Percentiles rank a stretch among this genome's conserved stretches.
Conservation (phyloP, 1,140 invertebrate genomes). For the Ooceraea biroi region DNA sequence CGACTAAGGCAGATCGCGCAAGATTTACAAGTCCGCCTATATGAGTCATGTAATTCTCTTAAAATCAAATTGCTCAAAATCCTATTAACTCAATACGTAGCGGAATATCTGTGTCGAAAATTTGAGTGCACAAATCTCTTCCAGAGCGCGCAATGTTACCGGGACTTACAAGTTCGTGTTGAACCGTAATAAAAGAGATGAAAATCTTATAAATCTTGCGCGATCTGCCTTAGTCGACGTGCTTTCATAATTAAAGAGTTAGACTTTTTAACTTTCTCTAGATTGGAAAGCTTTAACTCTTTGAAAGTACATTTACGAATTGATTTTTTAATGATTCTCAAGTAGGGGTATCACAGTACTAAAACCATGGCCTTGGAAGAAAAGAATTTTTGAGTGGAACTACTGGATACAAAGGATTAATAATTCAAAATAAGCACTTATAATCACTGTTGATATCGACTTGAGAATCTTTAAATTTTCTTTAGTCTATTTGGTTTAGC, state of each 20-base stretch:
- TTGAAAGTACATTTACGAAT: constrained; percentile 20
- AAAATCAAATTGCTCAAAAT: too few relatives aligned
- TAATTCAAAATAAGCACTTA: constrained; percentile 11
- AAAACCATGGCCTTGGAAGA: not conserved
- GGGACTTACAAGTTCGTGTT: too few relatives aligned
- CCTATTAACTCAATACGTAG: too few relatives aligned
- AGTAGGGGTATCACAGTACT: not conserved
- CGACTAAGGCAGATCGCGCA: not conserved
- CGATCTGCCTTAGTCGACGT: not conserved
- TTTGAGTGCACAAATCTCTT: not conserved
- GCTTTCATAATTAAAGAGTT: not conserved
- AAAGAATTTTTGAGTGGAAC: constrained; percentile 16
- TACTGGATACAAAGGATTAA: constrained; percentile 15
- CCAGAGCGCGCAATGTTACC: too few relatives aligned
- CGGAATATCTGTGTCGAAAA: too few relatives aligned
- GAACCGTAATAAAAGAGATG: too few relatives aligned
- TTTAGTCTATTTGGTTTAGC: not conserved
- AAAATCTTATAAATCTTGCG: not conserved
- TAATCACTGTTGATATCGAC: constrained; percentile 2
- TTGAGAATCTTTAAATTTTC: not conserved
- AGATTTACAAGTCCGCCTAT: too few relatives aligned
- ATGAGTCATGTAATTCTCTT: too few relatives aligned
- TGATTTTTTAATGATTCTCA: not conserved
- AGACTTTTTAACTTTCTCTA: constrained; percentile 3
- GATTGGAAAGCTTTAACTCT: constrained; percentile 1